phyloP scores from a whole-genome alignment of 2,113 vertebrate species.

The Hemibagrus wyckioides region DNA sequence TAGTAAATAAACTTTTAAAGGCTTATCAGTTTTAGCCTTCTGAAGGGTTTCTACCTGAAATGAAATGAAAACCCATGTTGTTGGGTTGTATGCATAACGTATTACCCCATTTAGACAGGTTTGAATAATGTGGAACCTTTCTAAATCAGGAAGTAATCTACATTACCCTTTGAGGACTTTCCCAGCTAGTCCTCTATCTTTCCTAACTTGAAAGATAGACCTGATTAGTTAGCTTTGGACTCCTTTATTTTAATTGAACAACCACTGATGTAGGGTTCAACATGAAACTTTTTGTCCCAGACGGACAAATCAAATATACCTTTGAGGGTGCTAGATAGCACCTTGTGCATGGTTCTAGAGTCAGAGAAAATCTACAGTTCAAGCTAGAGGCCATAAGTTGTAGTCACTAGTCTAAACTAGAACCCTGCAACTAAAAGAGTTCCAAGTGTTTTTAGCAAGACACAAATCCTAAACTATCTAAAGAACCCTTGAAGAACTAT shows the following conservation, averaged over 20 bases:
- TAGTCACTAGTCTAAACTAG: neutral
- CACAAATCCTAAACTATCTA: neutral
- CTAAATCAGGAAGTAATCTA: neutral
- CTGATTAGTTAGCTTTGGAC: neutral
- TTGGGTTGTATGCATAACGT: neutral
- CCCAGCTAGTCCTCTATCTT: neutral
- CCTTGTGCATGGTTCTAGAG: neutral
- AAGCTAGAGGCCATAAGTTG: neutral
- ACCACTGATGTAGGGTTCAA: neutral
- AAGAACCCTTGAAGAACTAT: neutral
- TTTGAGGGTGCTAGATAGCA: neutral
- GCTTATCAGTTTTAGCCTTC: neutral
- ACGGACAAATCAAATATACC: neutral
- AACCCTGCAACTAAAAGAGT: neutral
- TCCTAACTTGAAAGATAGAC: neutral
- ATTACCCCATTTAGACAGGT: neutral
- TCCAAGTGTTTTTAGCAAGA: neutral
- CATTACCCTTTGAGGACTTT: neutral
- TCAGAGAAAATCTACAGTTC: neutral
- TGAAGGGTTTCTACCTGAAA: neutral
- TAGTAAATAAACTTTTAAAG: neutral
- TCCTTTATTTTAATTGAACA: neutral
- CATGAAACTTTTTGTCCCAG: neutral
- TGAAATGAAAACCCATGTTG: neutral
- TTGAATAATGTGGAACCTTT: neutral